phyloP scores from a whole-genome alignment of 2,797 vertebrate species.

The Chrosomus eos region DNA sequence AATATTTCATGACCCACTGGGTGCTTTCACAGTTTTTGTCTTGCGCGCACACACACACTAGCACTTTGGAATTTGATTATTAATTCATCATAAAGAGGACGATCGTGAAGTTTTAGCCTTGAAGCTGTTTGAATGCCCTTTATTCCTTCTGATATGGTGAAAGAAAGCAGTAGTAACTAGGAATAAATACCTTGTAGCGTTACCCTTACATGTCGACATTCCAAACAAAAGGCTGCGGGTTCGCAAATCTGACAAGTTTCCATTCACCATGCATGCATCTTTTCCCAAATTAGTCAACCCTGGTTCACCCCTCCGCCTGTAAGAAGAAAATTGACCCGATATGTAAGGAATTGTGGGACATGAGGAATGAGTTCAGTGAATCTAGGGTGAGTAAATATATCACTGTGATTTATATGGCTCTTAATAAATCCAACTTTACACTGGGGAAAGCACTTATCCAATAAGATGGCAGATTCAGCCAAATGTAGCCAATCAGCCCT shows the following conservation, averaged over 20 bases:
- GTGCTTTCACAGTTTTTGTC: not conserved
- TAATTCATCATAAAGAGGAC: conserved; percentile 38
- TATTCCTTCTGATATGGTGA: conserved; percentile 29
- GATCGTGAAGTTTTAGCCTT: conserved; percentile 37
- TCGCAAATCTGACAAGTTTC: not conserved
- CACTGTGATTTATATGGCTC: conserved; percentile 37
- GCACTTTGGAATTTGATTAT: conserved; percentile 22
- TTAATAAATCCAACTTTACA: conserved; percentile 51
- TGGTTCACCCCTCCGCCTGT: not conserved
- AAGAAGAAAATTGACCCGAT: conserved; percentile 18
- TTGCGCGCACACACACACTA: not conserved
- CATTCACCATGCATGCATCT: not conserved
- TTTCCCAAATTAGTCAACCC: conserved; percentile 16
- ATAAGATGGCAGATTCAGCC: conserved; percentile 39
- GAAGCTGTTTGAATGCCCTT: conserved; percentile 40
- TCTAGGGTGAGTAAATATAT: conserved; percentile 47
- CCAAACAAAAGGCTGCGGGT: not conserved
- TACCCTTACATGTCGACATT: conserved; percentile 1
- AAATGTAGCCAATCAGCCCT: conserved; percentile 27
- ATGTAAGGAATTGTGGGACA: conserved; percentile 23
- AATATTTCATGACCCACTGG: conserved; percentile 39
- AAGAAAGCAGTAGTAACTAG: conserved; percentile 16
- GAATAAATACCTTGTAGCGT: conserved; percentile 33
- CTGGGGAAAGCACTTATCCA: conserved; percentile 28
- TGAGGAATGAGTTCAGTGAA: conserved; percentile 21